Base-by-base conservation (phyloP, 2,113 vertebrate species). In the Nestor notabilis region DNA sequence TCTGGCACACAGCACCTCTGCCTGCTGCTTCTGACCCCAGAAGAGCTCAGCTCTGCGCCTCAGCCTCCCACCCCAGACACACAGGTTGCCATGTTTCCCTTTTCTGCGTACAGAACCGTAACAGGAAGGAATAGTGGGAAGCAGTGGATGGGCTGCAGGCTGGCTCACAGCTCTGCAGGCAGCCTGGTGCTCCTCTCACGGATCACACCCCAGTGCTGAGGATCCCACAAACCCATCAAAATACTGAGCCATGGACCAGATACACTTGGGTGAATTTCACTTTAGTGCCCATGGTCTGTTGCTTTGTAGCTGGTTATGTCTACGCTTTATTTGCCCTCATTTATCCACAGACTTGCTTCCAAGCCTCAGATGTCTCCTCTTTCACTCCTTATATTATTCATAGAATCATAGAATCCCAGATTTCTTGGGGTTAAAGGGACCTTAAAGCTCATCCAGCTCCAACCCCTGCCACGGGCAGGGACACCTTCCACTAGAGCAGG, bases 91-190 rank as follows among this genome's bases (percentile, higher is more conserved):
- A 3, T 8, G 25, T 6, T 75, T 68, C 89, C 87, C 44, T 87
- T 85, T 55, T 72, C 91, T 93, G 96, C 63, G 89, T 58, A 50
- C 81, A 81, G 87, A 69, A 5, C 82, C 76, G 90, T 81, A 71
- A 79, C 70, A 33, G 5, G 9, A 44, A 33, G 49, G 92, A 90
- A 53, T 28, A 39, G 63, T 35, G 41, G 87, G 90, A 90, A 87
- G 94, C 65, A 13, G 87, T 7, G 77, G 79, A 63, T 43, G 77
- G 87, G 27, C 47, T 28, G 46, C 39, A 16, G 0, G 3, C 87
- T 61, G 63, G 76, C 89, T 89, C 21, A 4, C 58, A n/a, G n/a
- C 46, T 52, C 87, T 35, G 72, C 47, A 1, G 1, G 29, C 70
- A 66, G 69, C 50, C 46, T 25, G 46, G n/a, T 4, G 18, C 50